A percentile compares a stretch with the other conserved stretches of the same genome.
phyloP scores from a whole-genome alignment of 2,888 invertebrate species.

The Meteorus colon region DNA sequence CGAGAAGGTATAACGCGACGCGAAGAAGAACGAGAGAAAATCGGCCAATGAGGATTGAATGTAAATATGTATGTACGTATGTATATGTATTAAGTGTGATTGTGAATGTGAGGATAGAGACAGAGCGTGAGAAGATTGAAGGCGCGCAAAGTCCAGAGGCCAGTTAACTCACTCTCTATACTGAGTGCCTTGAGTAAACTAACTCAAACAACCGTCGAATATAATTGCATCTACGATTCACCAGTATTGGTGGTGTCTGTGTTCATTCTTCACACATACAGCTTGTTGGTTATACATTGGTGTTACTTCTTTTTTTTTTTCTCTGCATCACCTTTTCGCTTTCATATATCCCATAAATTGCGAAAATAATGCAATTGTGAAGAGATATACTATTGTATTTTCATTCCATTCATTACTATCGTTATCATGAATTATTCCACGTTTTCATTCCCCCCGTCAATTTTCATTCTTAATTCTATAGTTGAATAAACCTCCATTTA shows the following conservation, averaged over 20 bases:
- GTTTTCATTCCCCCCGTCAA: neutral
- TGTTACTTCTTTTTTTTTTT: neutral
- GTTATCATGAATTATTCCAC: neutral
- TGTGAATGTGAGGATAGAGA: slow-evolving; percentile 43
- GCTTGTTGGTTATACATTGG: neutral
- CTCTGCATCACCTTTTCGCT: neutral
- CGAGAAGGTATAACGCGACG: slow-evolving; percentile 43
- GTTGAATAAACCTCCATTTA: neutral
- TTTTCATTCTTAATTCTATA: neutral
- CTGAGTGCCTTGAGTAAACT: slow-evolving; percentile 46
- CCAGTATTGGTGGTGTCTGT: slow-evolving; percentile 12
- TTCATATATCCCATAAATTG: neutral
- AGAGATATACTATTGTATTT: neutral
- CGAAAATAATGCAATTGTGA: neutral
- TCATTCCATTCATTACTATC: neutral
- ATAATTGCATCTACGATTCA: slow-evolving; percentile 40
- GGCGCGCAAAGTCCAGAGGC: slow-evolving; percentile 45
- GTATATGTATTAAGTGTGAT: slow-evolving; percentile 20
- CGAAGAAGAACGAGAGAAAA: slow-evolving; percentile 28
- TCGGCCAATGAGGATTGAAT: slow-evolving; percentile 35
- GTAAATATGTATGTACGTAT: neutral
- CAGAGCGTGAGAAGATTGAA: slow-evolving; percentile 50
- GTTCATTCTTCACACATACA: neutral
- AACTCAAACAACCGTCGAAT: slow-evolving; percentile 38
- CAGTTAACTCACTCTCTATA: slow-evolving; percentile 44